Evolutionary conservation across 2,888 invertebrate species (phyloP).

Genomic region (Hirtodrosophila cameraria): DNA sequence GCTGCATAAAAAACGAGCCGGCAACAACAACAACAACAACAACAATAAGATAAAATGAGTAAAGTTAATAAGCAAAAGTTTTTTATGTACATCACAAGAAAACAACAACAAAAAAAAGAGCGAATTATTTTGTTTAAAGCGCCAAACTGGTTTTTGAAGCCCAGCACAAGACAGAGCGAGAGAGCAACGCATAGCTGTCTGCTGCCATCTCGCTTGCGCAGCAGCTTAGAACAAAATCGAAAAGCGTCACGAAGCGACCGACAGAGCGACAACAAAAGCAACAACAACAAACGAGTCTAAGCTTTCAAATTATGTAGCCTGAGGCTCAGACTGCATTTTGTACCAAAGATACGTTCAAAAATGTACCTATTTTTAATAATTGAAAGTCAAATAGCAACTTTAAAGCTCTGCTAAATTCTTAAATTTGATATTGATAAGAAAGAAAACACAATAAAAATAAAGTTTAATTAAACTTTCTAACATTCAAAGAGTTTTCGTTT

Average conservation of each 20-base stretch:
- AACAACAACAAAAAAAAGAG: constrained; percentile 4
- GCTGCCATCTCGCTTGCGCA: constrained; percentile 42
- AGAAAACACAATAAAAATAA: neutral
- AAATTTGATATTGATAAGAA: no score
- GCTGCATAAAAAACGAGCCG: constrained; percentile 20
- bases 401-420: no score
- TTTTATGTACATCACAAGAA: constrained; percentile 5
- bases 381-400: no score
- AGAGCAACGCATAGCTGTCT: constrained; percentile 6
- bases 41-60: constrained; percentile 21
- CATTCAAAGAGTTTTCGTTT: no score
- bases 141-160: constrained; percentile 43
- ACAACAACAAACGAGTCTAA: constrained; percentile 47
- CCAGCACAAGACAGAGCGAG: neutral
- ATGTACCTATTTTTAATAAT: no score
- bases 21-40: constrained; percentile 13
- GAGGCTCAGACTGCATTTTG: no score
- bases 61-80: constrained; percentile 51
- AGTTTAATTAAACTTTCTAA: no score
- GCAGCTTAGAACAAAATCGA: constrained; percentile 70
- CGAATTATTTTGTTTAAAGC: constrained; percentile 21
- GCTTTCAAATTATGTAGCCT: constrained; percentile 46
- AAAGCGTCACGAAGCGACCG: constrained; percentile 26
- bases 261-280: constrained; percentile 18
- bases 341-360: no score